phyloP scores from a whole-genome alignment of 2,888 invertebrate genomes.

The Electrophaes corylata region DNA sequence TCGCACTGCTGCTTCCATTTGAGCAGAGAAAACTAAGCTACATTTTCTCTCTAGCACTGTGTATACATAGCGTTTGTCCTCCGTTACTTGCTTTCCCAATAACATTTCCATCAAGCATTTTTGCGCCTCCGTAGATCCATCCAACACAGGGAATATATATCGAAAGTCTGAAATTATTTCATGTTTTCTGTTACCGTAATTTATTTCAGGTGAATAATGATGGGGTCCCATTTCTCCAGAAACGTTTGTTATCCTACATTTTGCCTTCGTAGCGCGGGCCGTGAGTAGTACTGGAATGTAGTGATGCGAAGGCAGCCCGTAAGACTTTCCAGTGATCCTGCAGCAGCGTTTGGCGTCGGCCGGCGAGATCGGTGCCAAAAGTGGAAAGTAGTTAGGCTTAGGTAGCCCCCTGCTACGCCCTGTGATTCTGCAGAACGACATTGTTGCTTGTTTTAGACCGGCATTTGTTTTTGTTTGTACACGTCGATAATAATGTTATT shows the following conservation, averaged over 20 bases:
- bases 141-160: constrained; percentile 89
- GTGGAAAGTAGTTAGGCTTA: constrained; percentile 92
- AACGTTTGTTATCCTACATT: constrained; percentile 87
- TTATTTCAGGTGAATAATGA: constrained; percentile 84
- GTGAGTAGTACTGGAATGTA: constrained; percentile 90
- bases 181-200: constrained; percentile 88
- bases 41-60: constrained; percentile 89
- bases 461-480: constrained; percentile 76
- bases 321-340: constrained; percentile 91
- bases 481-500: constrained; percentile 35
- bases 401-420: constrained; percentile 91
- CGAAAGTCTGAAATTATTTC: constrained; percentile 87
- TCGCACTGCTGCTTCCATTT: constrained; percentile 89
- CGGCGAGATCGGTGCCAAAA: constrained; percentile 91
- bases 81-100: constrained; percentile 82
- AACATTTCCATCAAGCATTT: constrained; percentile 86
- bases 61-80: constrained; percentile 88
- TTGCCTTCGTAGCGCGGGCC: constrained; percentile 73
- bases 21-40: constrained; percentile 89
- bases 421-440: constrained; percentile 92
- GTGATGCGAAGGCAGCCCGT: constrained; percentile 89
- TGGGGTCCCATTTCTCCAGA: constrained; percentile 86
- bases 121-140: constrained; percentile 87
- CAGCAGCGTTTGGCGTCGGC: constrained; percentile 92
- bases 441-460: constrained; percentile 63